These are phyloP conservation scores for Pseudomugil gertrudae DNA, from an alignment of 2,797 vertebrate species.

Conservation along the genomic window DNA sequence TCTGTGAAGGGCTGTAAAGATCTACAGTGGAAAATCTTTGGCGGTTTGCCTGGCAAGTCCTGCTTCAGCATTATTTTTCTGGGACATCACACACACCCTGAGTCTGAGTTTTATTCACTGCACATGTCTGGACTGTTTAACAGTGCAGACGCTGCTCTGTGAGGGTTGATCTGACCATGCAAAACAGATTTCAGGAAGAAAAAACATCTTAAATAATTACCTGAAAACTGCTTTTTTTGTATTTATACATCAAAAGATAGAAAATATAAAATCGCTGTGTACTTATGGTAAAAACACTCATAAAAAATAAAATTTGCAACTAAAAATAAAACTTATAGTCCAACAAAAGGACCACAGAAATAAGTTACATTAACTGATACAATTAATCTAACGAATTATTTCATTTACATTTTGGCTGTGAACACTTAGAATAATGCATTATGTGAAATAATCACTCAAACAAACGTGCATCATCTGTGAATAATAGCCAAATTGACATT, in stretches of 20 bases:
- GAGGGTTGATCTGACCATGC: background rate
- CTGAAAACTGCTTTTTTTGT: background rate
- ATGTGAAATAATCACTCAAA: constrained; percentile 3
- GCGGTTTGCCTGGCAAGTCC: background rate
- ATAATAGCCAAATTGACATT: constrained; percentile 28
- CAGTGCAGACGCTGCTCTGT: background rate
- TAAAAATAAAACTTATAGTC: constrained; percentile 17
- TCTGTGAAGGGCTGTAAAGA: background rate
- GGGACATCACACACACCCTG: background rate
- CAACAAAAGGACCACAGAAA: constrained; percentile 46
- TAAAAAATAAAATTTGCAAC: constrained; percentile 17
- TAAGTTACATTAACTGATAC: constrained; percentile 60
- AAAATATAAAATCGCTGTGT: constrained; percentile 7
- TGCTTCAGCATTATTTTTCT: background rate
- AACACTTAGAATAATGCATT: constrained; percentile 12
- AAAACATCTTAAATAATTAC: background rate
- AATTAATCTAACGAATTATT: constrained; percentile 21
- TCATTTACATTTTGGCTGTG: constrained; percentile 17
- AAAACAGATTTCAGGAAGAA: background rate
- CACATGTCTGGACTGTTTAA: background rate
- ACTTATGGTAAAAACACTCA: constrained; percentile 20
- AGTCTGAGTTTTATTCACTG: background rate
- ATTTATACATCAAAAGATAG: constrained; percentile 12
- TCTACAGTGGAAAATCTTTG: background rate
- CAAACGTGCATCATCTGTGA: constrained; percentile 3